phyloP scores from a whole-genome alignment of 2,113 vertebrate species.

The Paramisgurnus dabryanus region DNA sequence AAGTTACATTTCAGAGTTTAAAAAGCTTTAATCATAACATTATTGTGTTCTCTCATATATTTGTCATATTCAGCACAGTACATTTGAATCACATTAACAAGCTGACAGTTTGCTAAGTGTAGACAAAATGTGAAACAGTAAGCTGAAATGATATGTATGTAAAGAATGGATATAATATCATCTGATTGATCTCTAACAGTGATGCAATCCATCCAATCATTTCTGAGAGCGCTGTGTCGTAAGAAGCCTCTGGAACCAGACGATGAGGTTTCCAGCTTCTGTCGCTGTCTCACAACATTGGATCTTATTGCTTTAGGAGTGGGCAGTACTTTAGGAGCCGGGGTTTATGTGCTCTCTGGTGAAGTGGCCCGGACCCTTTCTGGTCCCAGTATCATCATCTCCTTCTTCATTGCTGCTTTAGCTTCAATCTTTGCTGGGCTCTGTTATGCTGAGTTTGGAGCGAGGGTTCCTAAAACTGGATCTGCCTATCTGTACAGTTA shows the following conservation, averaged over 20 bases:
- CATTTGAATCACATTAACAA: too few relatives aligned
- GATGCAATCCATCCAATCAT: slow-evolving; percentile 52
- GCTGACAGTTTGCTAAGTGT: too few relatives aligned
- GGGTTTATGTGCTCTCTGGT: slow-evolving; percentile 83
- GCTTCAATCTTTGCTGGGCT: slow-evolving; percentile 83
- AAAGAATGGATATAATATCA: background rate
- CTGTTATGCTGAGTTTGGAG: slow-evolving; percentile 83
- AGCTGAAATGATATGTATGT: too few relatives aligned
- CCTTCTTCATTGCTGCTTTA: slow-evolving; percentile 82
- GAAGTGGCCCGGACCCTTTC: slow-evolving; percentile 80
- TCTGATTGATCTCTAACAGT: slow-evolving; percentile 26
- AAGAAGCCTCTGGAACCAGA: slow-evolving; percentile 71
- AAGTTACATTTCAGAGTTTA: background rate
- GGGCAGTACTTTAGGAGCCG: slow-evolving; percentile 85
- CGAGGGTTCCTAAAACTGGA: slow-evolving; percentile 80
- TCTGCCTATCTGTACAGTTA: slow-evolving; percentile 90
- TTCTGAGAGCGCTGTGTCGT: slow-evolving; percentile 69
- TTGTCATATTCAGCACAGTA: background rate
- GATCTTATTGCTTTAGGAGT: slow-evolving; percentile 83
- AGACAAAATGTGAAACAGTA: too few relatives aligned
- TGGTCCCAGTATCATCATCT: slow-evolving; percentile 83
- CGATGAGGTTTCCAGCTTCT: slow-evolving; percentile 71
- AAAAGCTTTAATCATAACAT: background rate
- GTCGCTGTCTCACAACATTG: slow-evolving; percentile 77
- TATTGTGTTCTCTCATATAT: background rate